Evolutionary conservation across 2,797 vertebrate species (phyloP).

Genomic region (Xenops minutus): DNA sequence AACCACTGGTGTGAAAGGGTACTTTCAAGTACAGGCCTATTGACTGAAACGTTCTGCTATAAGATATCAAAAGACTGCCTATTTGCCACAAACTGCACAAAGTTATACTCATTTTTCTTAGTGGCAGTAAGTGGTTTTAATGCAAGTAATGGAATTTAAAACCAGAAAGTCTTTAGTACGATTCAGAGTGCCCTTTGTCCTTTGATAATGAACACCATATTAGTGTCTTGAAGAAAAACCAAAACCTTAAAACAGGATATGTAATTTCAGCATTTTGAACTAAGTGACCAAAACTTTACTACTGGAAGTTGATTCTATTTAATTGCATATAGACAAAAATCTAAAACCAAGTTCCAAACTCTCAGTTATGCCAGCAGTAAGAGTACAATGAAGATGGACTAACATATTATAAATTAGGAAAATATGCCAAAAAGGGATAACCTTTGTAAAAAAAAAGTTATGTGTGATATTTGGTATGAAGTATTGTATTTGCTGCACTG

Average conservation of each 20-base stretch:
- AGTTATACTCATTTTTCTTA: constrained; percentile 56
- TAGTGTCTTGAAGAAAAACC: constrained; percentile 38
- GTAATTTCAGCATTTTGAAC: constrained; percentile 46
- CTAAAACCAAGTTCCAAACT: not conserved
- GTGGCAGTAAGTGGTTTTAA: constrained; percentile 63
- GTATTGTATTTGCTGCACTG: not conserved
- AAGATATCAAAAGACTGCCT: constrained; percentile 54
- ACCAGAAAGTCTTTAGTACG: constrained; percentile 61
- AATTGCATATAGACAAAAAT: not conserved
- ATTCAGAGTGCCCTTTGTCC: constrained; percentile 49
- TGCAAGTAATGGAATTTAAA: constrained; percentile 63
- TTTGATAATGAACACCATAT: constrained; percentile 60
- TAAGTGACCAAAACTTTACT: constrained; percentile 23
- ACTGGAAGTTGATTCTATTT: not conserved
- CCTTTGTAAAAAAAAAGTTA: not conserved
- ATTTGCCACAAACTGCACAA: constrained; percentile 48
- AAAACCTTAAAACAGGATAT: constrained; percentile 35
- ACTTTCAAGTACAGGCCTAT: constrained; percentile 35
- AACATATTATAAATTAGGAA: not conserved
- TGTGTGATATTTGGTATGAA: not conserved
- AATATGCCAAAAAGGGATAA: not conserved
- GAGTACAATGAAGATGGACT: not conserved
- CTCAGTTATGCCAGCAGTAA: not conserved
- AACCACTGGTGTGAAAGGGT: constrained; percentile 51
- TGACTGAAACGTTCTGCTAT: constrained; percentile 59